phyloP scores from a whole-genome alignment of 2,797 vertebrate genomes.

The Lepus oiostolus region DNA sequence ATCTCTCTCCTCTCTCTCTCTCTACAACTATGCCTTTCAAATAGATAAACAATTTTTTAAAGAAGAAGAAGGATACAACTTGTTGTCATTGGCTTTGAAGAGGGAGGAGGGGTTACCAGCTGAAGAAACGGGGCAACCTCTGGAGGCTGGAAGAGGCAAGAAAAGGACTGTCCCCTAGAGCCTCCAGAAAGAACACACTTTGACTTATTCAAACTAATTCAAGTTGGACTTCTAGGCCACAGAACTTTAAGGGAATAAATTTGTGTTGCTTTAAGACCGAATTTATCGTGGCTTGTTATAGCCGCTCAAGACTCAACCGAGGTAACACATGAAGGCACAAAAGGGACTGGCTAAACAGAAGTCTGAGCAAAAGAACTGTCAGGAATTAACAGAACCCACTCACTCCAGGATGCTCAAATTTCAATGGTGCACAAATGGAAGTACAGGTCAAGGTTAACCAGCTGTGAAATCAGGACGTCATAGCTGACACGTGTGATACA shows the following conservation, averaged over 20 bases:
- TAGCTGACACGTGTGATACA: not conserved
- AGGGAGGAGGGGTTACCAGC: accelerated
- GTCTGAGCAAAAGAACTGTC: not conserved
- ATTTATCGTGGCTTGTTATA: not conserved
- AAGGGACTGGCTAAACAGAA: not conserved
- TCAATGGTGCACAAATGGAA: not conserved
- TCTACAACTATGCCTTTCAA: no score
- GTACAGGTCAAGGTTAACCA: not conserved
- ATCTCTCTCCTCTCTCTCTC: no score
- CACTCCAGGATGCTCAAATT: accelerated
- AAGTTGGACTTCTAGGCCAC: not conserved
- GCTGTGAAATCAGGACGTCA: not conserved
- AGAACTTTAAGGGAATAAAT: not conserved
- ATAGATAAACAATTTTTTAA: no score
- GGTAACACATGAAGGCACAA: accelerated
- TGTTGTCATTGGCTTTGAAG: not conserved
- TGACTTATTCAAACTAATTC: not conserved
- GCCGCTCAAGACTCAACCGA: not conserved
- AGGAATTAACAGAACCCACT: not conserved
- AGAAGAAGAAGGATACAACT: not conserved
- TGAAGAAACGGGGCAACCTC: not conserved
- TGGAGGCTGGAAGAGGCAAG: not conserved
- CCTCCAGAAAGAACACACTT: not conserved
- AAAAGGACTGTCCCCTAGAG: not conserved
- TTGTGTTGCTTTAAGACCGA: not conserved